These are phyloP conservation scores for Eubasilissa regina DNA, from an alignment of 1,140 invertebrate species.

Conservation along the genomic window DNA sequence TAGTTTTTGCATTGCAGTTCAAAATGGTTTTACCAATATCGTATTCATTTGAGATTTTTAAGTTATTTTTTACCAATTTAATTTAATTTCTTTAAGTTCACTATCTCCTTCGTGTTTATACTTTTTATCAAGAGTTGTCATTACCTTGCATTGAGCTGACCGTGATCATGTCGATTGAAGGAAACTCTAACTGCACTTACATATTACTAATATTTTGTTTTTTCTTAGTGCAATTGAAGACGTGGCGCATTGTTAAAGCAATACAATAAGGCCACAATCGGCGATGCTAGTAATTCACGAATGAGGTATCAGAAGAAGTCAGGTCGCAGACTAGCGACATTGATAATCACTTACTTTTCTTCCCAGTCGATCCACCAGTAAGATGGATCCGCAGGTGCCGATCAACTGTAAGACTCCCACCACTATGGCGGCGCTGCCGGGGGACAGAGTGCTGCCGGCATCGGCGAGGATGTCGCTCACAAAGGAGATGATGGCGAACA, in stretches of 20 bases:
- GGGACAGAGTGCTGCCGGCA: constrained; percentile 39
- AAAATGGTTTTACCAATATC: too few species aligned
- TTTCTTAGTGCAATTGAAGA: background rate
- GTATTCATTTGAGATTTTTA: too few species aligned
- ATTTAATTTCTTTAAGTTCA: too few species aligned
- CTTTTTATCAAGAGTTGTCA: too few species aligned
- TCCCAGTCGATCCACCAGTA: constrained; percentile 64
- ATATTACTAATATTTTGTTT: too few species aligned
- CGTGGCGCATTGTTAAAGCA: background rate
- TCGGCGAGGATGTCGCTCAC: constrained; percentile 50
- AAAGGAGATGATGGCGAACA: constrained; percentile 53
- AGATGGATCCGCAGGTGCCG: constrained; percentile 59
- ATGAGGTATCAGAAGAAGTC: background rate
- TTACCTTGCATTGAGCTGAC: too few species aligned
- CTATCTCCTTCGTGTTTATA: too few species aligned
- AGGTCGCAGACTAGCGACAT: too few species aligned
- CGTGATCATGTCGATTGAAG: too few species aligned
- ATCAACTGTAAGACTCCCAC: constrained; percentile 42
- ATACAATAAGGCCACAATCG: background rate
- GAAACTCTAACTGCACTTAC: too few species aligned
- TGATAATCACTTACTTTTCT: constrained; percentile 59
- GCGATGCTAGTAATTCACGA: background rate
- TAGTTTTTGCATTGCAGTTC: too few species aligned
- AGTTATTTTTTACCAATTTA: too few species aligned
- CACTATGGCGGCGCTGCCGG: constrained; percentile 37